phyloP scores from a whole-genome alignment of 2,113 vertebrate genomes.

The Poeciliopsis retropinna region DNA sequence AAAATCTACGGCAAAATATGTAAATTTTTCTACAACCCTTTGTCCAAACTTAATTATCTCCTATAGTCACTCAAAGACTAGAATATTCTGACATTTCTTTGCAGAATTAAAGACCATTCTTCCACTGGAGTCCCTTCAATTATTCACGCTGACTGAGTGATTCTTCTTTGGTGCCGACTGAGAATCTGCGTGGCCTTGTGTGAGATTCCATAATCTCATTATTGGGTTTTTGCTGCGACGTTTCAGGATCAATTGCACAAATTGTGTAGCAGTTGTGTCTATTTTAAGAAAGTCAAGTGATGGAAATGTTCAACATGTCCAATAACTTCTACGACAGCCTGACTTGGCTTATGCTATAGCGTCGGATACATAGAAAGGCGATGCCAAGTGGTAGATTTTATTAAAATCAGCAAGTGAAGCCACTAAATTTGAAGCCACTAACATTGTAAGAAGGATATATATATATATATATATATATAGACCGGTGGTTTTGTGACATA shows the following conservation, averaged over 20 bases:
- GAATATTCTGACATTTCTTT: background rate
- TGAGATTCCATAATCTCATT: background rate
- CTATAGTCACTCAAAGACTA: too few relatives aligned
- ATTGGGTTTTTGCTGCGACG: background rate
- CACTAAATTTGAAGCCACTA: background rate
- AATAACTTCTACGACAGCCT: too few relatives aligned
- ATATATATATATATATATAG: background rate
- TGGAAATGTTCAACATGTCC: too few relatives aligned
- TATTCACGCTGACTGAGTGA: background rate
- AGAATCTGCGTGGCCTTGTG: background rate
- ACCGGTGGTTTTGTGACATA: background rate
- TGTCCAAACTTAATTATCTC: too few relatives aligned
- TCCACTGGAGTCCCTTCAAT: background rate
- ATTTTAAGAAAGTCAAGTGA: too few relatives aligned
- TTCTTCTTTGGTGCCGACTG: background rate
- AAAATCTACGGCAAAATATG: too few relatives aligned
- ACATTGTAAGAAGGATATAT: background rate
- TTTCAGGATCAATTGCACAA: background rate
- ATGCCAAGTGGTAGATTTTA: background rate
- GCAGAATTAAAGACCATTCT: background rate
- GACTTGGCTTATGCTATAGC: too few relatives aligned
- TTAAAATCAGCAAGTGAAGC: background rate
- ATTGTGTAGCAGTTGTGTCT: too few relatives aligned
- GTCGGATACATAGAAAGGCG: background rate
- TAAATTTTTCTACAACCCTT: too few relatives aligned